Base-by-base conservation (phyloP, 2,797 vertebrate genomes). In the Heteromormyrus szaboi region DNA sequence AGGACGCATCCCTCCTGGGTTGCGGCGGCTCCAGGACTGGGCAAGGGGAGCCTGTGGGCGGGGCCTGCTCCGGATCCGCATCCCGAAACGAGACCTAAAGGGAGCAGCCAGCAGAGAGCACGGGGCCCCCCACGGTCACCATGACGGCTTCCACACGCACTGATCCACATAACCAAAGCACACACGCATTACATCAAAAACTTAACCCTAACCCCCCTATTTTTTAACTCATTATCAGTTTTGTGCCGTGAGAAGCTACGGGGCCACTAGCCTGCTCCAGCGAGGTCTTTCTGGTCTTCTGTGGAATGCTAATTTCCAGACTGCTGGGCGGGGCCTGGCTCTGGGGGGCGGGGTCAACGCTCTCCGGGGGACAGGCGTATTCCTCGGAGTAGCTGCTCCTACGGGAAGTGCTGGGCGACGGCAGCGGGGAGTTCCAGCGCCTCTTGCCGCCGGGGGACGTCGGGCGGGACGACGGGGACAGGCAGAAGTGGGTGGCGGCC, bases 281-380 rank as follows among this genome's bases (percentile, higher is more conserved):
- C 5, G 97, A 98, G 0, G 97, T 98, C 93, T 97, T 96, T 91
- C 97, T 94, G 65, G 97, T 96, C 94, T 98, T 98, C 94, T 98
- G 97, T 0, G 98, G 98, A 91, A 98, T 97, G 93, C 95, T 96
- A 90, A 96, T 97, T 90, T 98, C 97, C 6, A 97, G 92, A 94
- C 94, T 56, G 94, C 90, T 91, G 46, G 92, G 91, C 0, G 88
- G 92, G 25, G 88, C 92, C 89, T 96, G 95, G 33, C 90, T 93
- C 86, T 93, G 94, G 59, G 90, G 85, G 81, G 88, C 19, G 72
- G 92, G 91, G 89, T 96, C 96, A 59, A 93, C 92, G 0, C 94
- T 89, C 89, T 95, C 94, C 2, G 92, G 86, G 89, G 89, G 92
- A 65, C 92, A 94, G 14, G 94, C 92, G 86, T 93, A 94, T 3